Percentiles rank a stretch among this genome's conserved stretches.
Conservation (phyloP, 1,140 invertebrate species). For the Caenorhabditis brenneri region DNA sequence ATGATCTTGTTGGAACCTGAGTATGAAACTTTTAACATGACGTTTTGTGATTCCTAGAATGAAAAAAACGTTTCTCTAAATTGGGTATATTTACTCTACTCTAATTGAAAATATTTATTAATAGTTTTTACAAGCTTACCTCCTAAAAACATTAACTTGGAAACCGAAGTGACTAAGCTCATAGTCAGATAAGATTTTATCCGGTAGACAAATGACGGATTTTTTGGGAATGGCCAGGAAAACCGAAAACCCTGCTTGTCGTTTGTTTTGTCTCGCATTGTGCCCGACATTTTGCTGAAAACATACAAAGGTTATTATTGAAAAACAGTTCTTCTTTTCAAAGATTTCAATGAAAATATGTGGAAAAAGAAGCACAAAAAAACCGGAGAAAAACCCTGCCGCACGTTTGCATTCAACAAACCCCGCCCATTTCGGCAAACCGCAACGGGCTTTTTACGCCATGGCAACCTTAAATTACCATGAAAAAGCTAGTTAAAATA, state of each 20-base stretch:
- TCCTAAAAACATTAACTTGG: conserved; percentile 61
- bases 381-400: not conserved
- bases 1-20: conserved; percentile 62
- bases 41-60: too few relatives aligned
- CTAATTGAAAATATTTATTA: not conserved
- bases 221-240: conserved; percentile 63
- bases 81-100: not conserved
- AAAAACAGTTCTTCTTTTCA: not conserved
- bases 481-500: not conserved
- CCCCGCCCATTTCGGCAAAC: conserved; percentile 6
- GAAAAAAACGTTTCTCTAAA: too few relatives aligned
- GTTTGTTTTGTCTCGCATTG: conserved; percentile 45
- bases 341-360: too few relatives aligned
- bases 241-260: conserved; percentile 54
- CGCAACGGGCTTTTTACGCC: conserved; percentile 23
- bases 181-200: conserved; percentile 62
- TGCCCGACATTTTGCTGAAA: conserved; percentile 47
- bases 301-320: not conserved
- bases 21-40: too few relatives aligned
- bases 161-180: conserved; percentile 56
- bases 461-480: not conserved
- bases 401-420: not conserved
- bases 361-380: not conserved
- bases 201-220: conserved; percentile 56
- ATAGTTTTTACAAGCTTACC: conserved; percentile 43